Evolutionary conservation across 2,113 vertebrate species (phyloP), one percentile per base, ranked within the genome.

Genomic region (Pholis gunnellus): DNA sequence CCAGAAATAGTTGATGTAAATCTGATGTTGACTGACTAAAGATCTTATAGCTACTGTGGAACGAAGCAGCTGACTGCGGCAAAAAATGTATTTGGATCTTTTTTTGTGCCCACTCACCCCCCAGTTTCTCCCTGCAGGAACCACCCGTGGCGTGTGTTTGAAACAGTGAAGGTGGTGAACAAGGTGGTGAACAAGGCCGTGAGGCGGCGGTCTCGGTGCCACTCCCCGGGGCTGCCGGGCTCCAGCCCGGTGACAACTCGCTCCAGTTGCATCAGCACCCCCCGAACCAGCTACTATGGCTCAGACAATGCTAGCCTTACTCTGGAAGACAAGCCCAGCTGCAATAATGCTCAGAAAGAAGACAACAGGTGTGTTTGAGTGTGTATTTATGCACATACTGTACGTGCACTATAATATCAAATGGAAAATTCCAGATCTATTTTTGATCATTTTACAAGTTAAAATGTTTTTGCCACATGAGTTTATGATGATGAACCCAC

Each of bases 111-210:
- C 61, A n/a, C 63, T 78, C 34, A 20, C 13, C 4, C 17, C 4
- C 0, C 70, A 6, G 42, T 59, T 44, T 81, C 13, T 25, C 2
- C 18, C 11, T 4, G 20, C 81, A 87, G 86, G 92, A 96, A 95
- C 87, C 94, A 94, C 78, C 94, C 81, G 3, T 91, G 91, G 90
- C 96, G 96, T 0, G 95, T 96, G 73, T 97, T 97, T 60, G 96
- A 97, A 92, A 96, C 96, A 0, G 95, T 96, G 70, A 96, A 95
- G 72, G 93, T 95, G 0, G 95, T 92, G 67, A 96, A 96, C 88
- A 96, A 95, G 72, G 93, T 95, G 0, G 95, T 92, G 67, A 96
- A 96, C 88, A 96, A 96, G 69, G 90, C 40, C 0, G 92, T 83
- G 70, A 94, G 92, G 74, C 84, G 95, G 87, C 94, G 87, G 46